phyloP scores from a whole-genome alignment of 2,113 vertebrate genomes.

The Tetrax tetrax region DNA sequence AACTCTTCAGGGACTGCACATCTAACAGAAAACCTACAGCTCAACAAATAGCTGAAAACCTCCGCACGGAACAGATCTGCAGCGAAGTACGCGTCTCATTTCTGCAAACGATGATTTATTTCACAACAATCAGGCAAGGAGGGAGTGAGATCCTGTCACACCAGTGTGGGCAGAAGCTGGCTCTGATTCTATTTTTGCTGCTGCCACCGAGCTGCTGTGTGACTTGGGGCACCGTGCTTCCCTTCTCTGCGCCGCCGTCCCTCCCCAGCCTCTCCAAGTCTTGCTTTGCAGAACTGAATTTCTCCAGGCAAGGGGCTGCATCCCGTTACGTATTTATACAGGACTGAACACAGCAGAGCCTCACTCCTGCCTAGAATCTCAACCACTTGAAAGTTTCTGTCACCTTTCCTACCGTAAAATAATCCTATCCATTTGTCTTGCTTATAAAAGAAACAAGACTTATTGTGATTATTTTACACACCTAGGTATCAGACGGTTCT shows the following conservation, averaged over 20 bases:
- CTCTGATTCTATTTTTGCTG: background rate
- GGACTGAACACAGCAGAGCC: background rate
- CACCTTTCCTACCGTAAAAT: background rate
- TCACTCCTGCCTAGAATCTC: background rate
- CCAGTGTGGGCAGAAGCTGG: background rate
- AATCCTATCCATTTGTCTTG: background rate
- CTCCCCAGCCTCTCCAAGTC: background rate
- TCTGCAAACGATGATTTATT: background rate
- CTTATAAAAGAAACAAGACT: background rate
- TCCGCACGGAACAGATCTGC: background rate
- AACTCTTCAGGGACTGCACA: background rate
- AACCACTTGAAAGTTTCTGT: background rate
- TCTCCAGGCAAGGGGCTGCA: background rate
- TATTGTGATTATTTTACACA: background rate
- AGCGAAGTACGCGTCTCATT: background rate
- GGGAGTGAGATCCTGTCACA: background rate
- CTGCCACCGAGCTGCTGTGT: background rate
- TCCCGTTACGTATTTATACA: background rate
- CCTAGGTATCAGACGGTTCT: background rate
- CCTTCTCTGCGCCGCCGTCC: background rate
- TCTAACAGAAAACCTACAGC: background rate
- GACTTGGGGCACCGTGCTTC: background rate
- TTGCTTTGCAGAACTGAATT: background rate
- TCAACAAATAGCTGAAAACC: background rate
- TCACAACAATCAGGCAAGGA: background rate